A percentile compares a stretch with the other conserved stretches of the same genome.
Conservation (phyloP, 2,888 invertebrate species). For the Belgica antarctica region DNA sequence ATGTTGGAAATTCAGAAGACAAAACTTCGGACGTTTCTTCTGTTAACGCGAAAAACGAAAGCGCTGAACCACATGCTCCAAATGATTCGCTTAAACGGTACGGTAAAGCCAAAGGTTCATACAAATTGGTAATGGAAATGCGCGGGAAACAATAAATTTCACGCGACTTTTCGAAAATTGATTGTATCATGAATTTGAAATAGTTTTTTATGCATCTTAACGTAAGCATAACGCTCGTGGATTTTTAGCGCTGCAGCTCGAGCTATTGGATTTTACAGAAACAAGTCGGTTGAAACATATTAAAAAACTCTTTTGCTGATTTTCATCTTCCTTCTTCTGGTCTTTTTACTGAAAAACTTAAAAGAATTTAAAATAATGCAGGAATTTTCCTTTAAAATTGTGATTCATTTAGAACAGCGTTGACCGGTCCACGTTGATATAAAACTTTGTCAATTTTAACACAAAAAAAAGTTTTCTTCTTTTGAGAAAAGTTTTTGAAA, state of each 20-base stretch:
- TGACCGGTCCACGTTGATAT: too few species aligned
- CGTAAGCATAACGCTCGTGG: neutral
- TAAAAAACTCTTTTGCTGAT: neutral
- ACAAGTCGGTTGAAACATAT: neutral
- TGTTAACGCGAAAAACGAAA: neutral
- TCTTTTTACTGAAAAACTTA: neutral
- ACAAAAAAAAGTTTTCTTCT: too few species aligned
- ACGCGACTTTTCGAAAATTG: neutral
- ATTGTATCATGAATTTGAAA: neutral
- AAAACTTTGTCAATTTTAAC: too few species aligned
- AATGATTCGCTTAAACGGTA: neutral
- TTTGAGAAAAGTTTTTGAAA: too few species aligned
- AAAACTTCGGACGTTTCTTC: neutral
- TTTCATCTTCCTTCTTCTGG: neutral
- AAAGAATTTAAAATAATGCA: slow-evolving; percentile 11
- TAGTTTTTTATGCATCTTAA: neutral
- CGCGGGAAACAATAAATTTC: neutral
- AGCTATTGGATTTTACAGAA: slow-evolving; percentile 4
- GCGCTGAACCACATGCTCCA: neutral
- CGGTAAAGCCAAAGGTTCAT: neutral
- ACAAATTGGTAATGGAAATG: neutral
- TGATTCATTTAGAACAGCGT: too few species aligned
- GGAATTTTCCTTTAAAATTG: neutral
- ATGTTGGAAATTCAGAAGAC: neutral
- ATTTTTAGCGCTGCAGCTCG: slow-evolving; percentile 13